Conservation (phyloP, 1,140 invertebrate genomes). For the Leucophenga varia region DNA sequence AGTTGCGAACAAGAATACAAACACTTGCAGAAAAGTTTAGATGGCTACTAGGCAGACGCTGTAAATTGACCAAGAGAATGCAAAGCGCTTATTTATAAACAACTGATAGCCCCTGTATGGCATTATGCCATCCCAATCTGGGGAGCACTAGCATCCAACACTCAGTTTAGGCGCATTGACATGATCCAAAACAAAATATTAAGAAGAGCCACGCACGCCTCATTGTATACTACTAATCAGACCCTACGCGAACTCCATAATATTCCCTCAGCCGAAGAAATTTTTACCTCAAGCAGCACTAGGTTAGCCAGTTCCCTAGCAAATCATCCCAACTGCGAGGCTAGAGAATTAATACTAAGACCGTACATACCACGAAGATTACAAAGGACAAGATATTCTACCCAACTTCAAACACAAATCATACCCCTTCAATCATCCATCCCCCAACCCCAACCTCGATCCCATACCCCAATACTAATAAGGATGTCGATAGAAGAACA, state of each 20-base stretch:
- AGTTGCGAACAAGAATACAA: not conserved
- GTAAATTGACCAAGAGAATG: not conserved
- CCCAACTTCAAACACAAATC: too few relatives aligned
- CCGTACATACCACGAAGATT: not conserved
- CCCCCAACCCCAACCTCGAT: too few relatives aligned
- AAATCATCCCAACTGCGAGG: not conserved
- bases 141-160: not conserved
- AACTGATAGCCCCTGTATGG: not conserved
- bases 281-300: not conserved
- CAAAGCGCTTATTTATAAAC: not conserved
- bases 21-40: not conserved
- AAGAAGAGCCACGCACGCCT: not conserved
- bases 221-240: not conserved
- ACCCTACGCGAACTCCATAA: not conserved
- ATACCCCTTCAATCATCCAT: too few relatives aligned
- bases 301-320: not conserved
- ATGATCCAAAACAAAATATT: not conserved
- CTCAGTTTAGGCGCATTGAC: not conserved
- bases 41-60: not conserved
- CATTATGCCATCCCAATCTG: slow-evolving; percentile 1
- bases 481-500: too few relatives aligned
- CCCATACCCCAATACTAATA: too few relatives aligned
- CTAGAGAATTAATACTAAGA: not conserved
- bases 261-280: not conserved
- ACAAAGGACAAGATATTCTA: not conserved